Evolutionary conservation across 1,140 invertebrate genomes (phyloP).

Genomic region (Magallana angulata): DNA sequence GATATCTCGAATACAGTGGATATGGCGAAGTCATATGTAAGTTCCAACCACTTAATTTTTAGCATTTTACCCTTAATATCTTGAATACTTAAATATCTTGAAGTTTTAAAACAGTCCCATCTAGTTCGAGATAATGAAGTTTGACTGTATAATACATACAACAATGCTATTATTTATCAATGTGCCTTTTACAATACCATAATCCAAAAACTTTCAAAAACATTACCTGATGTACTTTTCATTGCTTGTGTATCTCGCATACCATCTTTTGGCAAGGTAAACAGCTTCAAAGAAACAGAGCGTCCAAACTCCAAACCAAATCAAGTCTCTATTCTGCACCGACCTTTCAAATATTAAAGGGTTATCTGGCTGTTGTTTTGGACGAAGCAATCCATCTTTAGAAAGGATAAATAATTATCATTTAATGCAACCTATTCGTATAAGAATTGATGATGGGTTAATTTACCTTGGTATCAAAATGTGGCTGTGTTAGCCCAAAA

Average conservation of each 20-base stretch:
- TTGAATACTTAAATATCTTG: no score
- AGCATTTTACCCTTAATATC: no score
- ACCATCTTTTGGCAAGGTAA: neutral
- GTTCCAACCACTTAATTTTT: no score
- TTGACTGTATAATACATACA: no score
- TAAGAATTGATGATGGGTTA: neutral
- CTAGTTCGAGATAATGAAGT: no score
- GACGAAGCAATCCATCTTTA: neutral
- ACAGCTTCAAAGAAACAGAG: neutral
- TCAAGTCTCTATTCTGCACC: neutral
- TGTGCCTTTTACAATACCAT: no score
- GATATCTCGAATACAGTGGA: no score
- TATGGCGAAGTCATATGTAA: no score
- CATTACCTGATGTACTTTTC: neutral
- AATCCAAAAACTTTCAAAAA: no score
- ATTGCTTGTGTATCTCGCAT: neutral
- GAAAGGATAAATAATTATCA: neutral
- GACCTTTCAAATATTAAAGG: neutral
- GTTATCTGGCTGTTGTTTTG: neutral
- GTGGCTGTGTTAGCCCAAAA: neutral
- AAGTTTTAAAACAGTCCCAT: no score
- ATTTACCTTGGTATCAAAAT: neutral
- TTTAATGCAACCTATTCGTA: neutral
- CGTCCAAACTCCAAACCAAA: neutral
- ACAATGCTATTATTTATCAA: no score